Conservation (phyloP, 2,113 vertebrate species). For the Edolisoma coerulescens region DNA sequence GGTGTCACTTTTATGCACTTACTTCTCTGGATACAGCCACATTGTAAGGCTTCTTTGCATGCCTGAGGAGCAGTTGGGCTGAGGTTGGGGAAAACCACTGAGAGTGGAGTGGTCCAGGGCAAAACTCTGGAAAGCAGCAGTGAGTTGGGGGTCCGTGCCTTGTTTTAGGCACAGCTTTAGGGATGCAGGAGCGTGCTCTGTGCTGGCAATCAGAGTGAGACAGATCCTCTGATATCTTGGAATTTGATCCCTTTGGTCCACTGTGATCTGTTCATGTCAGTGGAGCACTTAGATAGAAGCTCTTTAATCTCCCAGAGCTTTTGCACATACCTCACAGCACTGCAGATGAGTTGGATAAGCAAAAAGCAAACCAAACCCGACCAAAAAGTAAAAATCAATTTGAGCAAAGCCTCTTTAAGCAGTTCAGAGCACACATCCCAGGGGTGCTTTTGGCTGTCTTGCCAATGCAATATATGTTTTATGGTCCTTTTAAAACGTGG, state of each 20-base stretch:
- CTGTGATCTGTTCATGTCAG: not conserved
- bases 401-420: not conserved
- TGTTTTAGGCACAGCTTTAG: not conserved
- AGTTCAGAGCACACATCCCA: not conserved
- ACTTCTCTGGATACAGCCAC: not conserved
- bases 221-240: not conserved
- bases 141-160: accelerated
- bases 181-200: not conserved
- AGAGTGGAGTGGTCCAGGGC: not conserved
- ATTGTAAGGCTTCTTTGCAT: not conserved
- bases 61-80: not conserved
- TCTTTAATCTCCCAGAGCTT: not conserved
- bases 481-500: not conserved
- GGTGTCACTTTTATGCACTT: constrained; percentile 16
- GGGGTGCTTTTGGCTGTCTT: not conserved
- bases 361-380: not conserved
- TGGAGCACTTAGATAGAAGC: not conserved
- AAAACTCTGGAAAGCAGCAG: not conserved
- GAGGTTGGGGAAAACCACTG: not conserved
- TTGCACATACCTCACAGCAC: not conserved
- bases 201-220: not conserved
- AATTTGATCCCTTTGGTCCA: not conserved
- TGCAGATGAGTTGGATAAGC: not conserved
- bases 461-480: constrained; percentile 46
- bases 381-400: not conserved